Evolutionary conservation across 2,888 invertebrate species (phyloP).

Genomic region (Cheilosia variabilis): DNA sequence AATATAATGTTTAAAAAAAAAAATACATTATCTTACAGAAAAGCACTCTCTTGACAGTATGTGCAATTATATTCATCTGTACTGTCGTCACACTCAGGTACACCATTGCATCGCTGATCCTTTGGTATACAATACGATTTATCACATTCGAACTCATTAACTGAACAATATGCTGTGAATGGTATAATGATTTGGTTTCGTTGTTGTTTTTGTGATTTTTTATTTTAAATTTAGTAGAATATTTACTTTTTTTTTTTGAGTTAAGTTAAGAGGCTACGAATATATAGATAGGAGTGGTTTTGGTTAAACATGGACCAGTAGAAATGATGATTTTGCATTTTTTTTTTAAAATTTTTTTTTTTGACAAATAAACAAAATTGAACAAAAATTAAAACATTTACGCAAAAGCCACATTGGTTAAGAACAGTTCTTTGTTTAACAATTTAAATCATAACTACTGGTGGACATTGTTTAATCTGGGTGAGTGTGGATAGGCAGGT

Average conservation of each 20-base stretch:
- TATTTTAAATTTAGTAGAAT: no score
- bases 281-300: slow-evolving; percentile 29
- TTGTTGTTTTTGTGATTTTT: slow-evolving; percentile 41
- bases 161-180: slow-evolving; percentile 81
- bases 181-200: slow-evolving; percentile 62
- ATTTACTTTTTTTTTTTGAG: slow-evolving; percentile 9
- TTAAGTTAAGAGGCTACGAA: neutral
- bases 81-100: slow-evolving; percentile 85
- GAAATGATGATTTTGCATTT: slow-evolving; percentile 57
- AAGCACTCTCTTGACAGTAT: slow-evolving; percentile 81
- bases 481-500: slow-evolving; percentile 1
- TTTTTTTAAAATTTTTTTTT: slow-evolving; percentile 18
- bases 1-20: slow-evolving; percentile 32
- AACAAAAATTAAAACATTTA: slow-evolving; percentile 41
- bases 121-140: slow-evolving; percentile 87
- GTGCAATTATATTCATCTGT: slow-evolving; percentile 85
- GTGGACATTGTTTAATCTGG: slow-evolving; percentile 45
- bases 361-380: slow-evolving; percentile 30
- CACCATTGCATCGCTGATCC: slow-evolving; percentile 84
- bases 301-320: slow-evolving; percentile 70
- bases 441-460: slow-evolving; percentile 72
- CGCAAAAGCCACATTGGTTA: slow-evolving; percentile 19
- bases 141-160: slow-evolving; percentile 85
- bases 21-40: slow-evolving; percentile 81
- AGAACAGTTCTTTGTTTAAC: slow-evolving; percentile 17